Evolutionary conservation across 2,113 vertebrate species (phyloP).

Genomic region (Rana temporaria): DNA sequence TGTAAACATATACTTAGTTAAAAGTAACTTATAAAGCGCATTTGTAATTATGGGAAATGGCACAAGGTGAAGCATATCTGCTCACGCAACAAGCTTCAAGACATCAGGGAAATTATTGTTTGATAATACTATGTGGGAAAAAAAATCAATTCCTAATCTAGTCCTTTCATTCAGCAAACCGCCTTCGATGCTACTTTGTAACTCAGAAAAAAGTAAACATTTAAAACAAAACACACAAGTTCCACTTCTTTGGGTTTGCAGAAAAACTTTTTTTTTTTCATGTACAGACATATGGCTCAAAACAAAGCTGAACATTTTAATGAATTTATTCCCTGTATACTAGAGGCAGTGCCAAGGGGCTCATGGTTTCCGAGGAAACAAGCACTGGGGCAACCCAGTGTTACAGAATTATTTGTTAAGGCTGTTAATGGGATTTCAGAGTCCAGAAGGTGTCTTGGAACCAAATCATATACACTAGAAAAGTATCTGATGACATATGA

Average conservation of each 20-base stretch:
- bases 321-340: slow-evolving; percentile 54
- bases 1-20: slow-evolving; percentile 52
- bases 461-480: slow-evolving; percentile 52
- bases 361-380: slow-evolving; percentile 52
- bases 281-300: slow-evolving; percentile 48
- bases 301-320: slow-evolving; percentile 57
- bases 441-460: slow-evolving; percentile 57
- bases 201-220: slow-evolving; percentile 34
- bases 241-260: slow-evolving; percentile 42
- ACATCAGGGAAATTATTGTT: slow-evolving; percentile 55
- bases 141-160: slow-evolving; percentile 54
- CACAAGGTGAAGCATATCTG: slow-evolving; percentile 53
- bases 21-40: slow-evolving; percentile 43
- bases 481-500: slow-evolving; percentile 55
- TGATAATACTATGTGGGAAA: slow-evolving; percentile 49
- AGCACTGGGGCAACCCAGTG: slow-evolving; percentile 56
- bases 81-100: slow-evolving; percentile 41
- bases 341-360: slow-evolving; percentile 55
- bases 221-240: slow-evolving; percentile 35
- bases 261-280: slow-evolving; percentile 45
- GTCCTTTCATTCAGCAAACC: slow-evolving; percentile 42
- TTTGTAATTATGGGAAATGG: slow-evolving; percentile 54
- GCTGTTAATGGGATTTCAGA: slow-evolving; percentile 56
- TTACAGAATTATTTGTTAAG: slow-evolving; percentile 57
- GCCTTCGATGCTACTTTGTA: slow-evolving; percentile 15